Evolutionary conservation across 2,888 invertebrate genomes (phyloP).

Genomic region (Drosophila heteroneura): DNA sequence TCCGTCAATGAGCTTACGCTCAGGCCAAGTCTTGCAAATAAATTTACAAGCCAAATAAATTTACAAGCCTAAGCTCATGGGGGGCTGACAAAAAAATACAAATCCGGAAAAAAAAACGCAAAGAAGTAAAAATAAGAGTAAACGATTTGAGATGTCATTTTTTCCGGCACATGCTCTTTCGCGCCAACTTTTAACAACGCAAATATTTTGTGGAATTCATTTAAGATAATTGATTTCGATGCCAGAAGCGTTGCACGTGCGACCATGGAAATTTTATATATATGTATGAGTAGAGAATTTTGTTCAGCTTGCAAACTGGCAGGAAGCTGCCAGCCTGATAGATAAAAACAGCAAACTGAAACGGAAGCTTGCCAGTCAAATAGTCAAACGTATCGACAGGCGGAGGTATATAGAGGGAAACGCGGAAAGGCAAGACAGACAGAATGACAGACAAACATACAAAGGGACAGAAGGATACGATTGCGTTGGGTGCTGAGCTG

Average conservation of each 20-base stretch:
- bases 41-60: constrained; percentile 67
- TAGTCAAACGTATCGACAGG: constrained; percentile 62
- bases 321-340: constrained; percentile 36
- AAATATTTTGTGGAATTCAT: constrained; percentile 68
- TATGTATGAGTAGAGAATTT: constrained; percentile 9
- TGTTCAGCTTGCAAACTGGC: constrained; percentile 20
- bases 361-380: constrained; percentile 63
- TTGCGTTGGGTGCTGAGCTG: constrained; percentile 71
- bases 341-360: constrained; percentile 47
- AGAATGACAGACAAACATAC: neutral
- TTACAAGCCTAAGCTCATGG: constrained; percentile 66
- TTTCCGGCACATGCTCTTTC: constrained; percentile 41
- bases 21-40: constrained; percentile 48
- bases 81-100: neutral
- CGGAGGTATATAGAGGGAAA: constrained; percentile 11
- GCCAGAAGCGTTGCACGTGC: constrained; percentile 62
- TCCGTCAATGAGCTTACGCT: constrained; percentile 61
- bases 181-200: constrained; percentile 44
- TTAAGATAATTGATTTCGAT: constrained; percentile 74
- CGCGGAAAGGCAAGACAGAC: constrained; percentile 4
- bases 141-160: constrained; percentile 32
- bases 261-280: constrained; percentile 32
- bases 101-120: neutral
- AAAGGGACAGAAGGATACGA: constrained; percentile 38
- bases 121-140: neutral